Conservation (phyloP, 1,140 invertebrate species). For the Sitophilus oryzae region DNA sequence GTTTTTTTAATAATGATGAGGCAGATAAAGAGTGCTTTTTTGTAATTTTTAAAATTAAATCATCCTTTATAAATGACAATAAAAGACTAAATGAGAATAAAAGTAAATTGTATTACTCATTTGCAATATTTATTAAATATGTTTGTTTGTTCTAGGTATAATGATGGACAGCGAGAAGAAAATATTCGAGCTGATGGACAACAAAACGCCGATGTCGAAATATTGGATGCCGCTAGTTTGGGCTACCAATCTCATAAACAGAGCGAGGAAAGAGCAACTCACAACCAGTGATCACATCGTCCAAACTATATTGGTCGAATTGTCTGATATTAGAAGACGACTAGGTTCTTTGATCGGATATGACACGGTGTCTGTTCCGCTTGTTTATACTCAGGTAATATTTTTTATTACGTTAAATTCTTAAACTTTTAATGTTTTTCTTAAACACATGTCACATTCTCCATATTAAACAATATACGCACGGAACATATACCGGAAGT, state of each 20-base stretch:
- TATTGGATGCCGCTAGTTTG: conserved; percentile 90
- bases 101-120: too few species aligned
- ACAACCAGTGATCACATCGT: conserved; percentile 82
- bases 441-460: too few species aligned
- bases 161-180: conserved; percentile 88
- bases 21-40: too few species aligned
- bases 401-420: neutral
- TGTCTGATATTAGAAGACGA: conserved; percentile 74
- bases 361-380: conserved; percentile 94
- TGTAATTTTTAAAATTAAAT: too few species aligned
- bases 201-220: conserved; percentile 82
- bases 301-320: conserved; percentile 74
- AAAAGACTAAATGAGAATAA: too few species aligned
- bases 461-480: too few species aligned
- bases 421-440: neutral
- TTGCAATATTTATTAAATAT: too few species aligned
- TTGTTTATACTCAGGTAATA: conserved; percentile 94
- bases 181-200: conserved; percentile 82
- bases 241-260: conserved; percentile 85
- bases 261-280: conserved; percentile 71
- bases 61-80: too few species aligned
- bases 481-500: too few species aligned
- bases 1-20: too few species aligned
- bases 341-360: conserved; percentile 81
- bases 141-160: conserved; percentile 55